Conservation (phyloP, 2,797 vertebrate genomes). For the Remorina albescens region DNA sequence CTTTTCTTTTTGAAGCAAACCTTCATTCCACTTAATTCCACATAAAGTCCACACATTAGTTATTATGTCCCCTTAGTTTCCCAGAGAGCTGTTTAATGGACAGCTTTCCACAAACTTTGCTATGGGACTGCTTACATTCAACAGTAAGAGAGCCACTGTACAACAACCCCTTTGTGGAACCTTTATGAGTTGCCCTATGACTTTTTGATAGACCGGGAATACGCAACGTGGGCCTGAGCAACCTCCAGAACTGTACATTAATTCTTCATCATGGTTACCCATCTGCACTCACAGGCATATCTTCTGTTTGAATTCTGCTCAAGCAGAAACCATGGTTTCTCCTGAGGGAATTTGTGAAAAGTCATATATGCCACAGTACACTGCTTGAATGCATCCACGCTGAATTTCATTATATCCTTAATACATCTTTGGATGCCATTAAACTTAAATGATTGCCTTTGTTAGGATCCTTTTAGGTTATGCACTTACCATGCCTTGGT, state of each 20-base stretch:
- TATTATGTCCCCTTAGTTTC: slow-evolving; percentile 28
- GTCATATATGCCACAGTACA: not conserved
- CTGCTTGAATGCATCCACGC: not conserved
- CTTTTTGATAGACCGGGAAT: slow-evolving; percentile 39
- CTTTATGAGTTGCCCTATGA: slow-evolving; percentile 47
- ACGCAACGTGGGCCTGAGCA: not conserved
- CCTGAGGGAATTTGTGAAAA: slow-evolving; percentile 14
- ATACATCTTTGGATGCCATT: not conserved
- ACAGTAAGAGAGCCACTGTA: slow-evolving; percentile 35
- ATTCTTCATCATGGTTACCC: slow-evolving; percentile 30
- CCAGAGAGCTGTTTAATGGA: slow-evolving; percentile 62
- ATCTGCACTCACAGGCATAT: not conserved
- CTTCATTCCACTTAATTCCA: slow-evolving; percentile 33
- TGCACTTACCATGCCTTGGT: slow-evolving; percentile 11
- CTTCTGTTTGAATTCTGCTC: slow-evolving; percentile 31
- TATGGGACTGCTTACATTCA: slow-evolving; percentile 55
- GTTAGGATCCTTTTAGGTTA: not conserved
- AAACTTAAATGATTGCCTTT: slow-evolving; percentile 10
- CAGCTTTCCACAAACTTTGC: slow-evolving; percentile 52
- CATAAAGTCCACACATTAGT: slow-evolving; percentile 40
- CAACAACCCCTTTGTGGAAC: slow-evolving; percentile 40
- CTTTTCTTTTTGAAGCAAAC: not conserved
- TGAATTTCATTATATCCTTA: not conserved
- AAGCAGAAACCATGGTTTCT: slow-evolving; percentile 20
- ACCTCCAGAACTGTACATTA: slow-evolving; percentile 23